Percentiles rank a stretch among this genome's conserved stretches.
phyloP scores from a whole-genome alignment of 2,888 invertebrate genomes.

The Seira ritae region DNA sequence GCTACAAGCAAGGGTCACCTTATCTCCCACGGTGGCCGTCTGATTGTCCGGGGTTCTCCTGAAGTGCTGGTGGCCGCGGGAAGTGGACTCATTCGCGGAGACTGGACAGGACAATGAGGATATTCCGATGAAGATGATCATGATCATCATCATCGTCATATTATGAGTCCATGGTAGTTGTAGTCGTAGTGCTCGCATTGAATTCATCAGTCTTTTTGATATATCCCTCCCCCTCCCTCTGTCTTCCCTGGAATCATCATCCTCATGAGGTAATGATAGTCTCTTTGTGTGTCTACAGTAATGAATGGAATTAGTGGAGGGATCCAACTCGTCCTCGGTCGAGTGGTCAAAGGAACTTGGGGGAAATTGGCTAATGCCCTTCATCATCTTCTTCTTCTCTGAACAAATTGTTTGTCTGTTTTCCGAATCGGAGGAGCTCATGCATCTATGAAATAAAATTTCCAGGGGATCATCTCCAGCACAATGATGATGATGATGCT shows the following conservation, averaged over 20 bases:
- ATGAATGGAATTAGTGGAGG: not conserved
- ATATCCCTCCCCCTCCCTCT: slow-evolving; percentile 74
- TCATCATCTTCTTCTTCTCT: not conserved
- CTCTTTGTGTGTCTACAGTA: slow-evolving; percentile 18
- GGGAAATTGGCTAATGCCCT: not conserved
- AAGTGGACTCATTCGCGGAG: slow-evolving; percentile 24
- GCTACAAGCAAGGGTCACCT: slow-evolving; percentile 92
- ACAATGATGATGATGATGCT: slow-evolving; percentile 13
- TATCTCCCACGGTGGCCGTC: slow-evolving; percentile 91
- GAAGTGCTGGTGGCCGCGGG: slow-evolving; percentile 84
- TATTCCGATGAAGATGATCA: slow-evolving; percentile 40
- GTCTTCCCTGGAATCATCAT: slow-evolving; percentile 15
- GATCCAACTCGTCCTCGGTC: slow-evolving; percentile 21
- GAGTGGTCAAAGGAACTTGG: slow-evolving; percentile 48
- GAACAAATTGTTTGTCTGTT: not conserved
- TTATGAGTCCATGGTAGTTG: no score
- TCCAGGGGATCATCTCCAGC: slow-evolving; percentile 39
- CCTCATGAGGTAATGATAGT: slow-evolving; percentile 44
- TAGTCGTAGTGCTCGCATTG: not conserved
- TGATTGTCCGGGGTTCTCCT: slow-evolving; percentile 94
- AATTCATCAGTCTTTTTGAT: slow-evolving; percentile 51
- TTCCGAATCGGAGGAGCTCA: slow-evolving; percentile 16
- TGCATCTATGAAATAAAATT: slow-evolving; percentile 53
- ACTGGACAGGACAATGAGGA: not conserved
- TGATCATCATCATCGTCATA: no score